Percentiles rank a stretch among this genome's conserved stretches.
phyloP scores from a whole-genome alignment of 92 coral and sea anemone genomes.

The Parazoanthus darwini region DNA sequence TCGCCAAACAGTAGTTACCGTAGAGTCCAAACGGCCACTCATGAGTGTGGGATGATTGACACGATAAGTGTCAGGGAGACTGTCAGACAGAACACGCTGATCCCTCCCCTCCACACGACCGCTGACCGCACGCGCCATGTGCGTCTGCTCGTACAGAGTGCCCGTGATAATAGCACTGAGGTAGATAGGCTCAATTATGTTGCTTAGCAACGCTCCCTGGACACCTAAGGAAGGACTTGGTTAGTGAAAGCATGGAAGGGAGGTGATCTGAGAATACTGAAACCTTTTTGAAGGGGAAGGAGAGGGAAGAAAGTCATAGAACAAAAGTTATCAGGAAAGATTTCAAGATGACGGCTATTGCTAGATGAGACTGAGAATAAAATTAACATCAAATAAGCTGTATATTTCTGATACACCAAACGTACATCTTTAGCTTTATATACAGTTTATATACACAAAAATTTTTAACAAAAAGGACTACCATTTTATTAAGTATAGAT shows the following conservation, averaged over 20 bases:
- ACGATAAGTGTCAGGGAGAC: slow-evolving; percentile 66
- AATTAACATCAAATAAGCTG: too few species aligned
- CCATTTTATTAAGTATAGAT: too few species aligned
- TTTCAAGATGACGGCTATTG: too few species aligned
- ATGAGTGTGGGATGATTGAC: slow-evolving; percentile 87
- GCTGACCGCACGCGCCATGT: slow-evolving; percentile 88
- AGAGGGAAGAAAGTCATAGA: too few species aligned
- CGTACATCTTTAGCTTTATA: too few species aligned
- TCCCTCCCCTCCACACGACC: slow-evolving; percentile 77
- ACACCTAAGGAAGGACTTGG: slow-evolving; percentile 56
- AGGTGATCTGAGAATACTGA: slow-evolving; percentile 3
- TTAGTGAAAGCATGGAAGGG: background rate
- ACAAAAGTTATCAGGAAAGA: too few species aligned
- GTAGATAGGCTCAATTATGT: slow-evolving; percentile 83
- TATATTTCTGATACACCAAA: too few species aligned
- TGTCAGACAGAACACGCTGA: slow-evolving; percentile 48
- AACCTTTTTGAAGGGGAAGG: too few species aligned
- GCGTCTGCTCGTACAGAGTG: slow-evolving; percentile 71
- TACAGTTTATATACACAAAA: too few species aligned
- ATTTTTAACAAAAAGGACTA: too few species aligned
- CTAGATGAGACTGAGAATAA: too few species aligned
- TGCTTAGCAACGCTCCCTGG: slow-evolving; percentile 78
- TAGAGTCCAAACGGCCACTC: slow-evolving; percentile 65
- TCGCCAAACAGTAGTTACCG: background rate
- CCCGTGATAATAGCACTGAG: slow-evolving; percentile 75